Base-by-base conservation (phyloP, 2,113 vertebrate genomes). In the Aspiorhynchus laticeps region DNA sequence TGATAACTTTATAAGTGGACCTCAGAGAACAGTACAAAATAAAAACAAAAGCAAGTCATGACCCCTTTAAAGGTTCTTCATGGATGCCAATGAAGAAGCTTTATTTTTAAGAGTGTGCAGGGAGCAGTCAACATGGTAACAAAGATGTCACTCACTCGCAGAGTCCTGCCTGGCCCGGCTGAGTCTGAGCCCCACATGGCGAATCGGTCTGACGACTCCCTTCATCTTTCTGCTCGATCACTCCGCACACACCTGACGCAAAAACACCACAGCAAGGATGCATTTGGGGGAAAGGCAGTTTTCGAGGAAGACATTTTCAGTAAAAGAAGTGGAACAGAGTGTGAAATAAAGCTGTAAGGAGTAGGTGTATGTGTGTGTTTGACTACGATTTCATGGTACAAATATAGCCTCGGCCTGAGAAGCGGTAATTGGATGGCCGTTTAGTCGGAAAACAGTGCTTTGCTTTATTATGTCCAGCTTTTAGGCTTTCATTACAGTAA, bases 171-270 rank as follows among this genome's bases (percentile, higher is more conserved):
- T 97, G 94, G 28, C 95, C 96, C 6, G 92, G 91, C 9, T 95
- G 96, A 21, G 96, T 97, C 80, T 96, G 95, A 78, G 95, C 96
- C 79, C 96, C 97, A 81, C 97, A 98, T 0, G 97, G 95, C 33
- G 96, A 95, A 12, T 98, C 97, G 8, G 90, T 93, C 86, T 96
- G 93, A 61, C 95, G 95, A 0, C 91, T 91, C 2, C 94, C 93
- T 41, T 95, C 95, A 46, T 97, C 97, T 88, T 97, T 98, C 92
- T 98, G 97, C 89, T 97, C 97, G 74, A 97, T 96, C 76, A 98
- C 97, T 15, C 96, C 95, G 84, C 97, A 97, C 89, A 96, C 94
- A 86, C 96, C 97, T 97, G 87, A 73, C 7, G 74, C 74, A 48
- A 41, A 38, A 59, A 12, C 75, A 10, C 33, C 65, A 69, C 63